Evolutionary conservation across 2,888 invertebrate species (phyloP).

Genomic region (Tachina fera): DNA sequence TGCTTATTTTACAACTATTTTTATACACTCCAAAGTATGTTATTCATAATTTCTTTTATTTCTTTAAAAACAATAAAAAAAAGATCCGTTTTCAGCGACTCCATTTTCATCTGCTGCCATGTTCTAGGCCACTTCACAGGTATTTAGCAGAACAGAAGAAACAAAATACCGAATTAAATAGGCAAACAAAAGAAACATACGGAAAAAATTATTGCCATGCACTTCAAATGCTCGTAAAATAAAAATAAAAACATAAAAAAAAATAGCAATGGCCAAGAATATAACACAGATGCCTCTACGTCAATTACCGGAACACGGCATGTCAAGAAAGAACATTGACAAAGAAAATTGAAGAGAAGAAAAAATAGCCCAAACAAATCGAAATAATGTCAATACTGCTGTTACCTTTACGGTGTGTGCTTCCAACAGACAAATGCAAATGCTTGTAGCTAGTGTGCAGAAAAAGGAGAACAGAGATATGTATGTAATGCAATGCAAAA

Average conservation of each 20-base stretch:
- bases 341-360: slow-evolving; percentile 44
- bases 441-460: background rate
- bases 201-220: slow-evolving; percentile 29
- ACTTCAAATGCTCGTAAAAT: no score
- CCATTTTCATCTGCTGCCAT: slow-evolving; percentile 46
- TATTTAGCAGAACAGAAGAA: slow-evolving; percentile 48
- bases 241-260: slow-evolving; percentile 32
- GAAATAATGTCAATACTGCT: slow-evolving; percentile 60
- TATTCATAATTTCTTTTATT: slow-evolving; percentile 14
- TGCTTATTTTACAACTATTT: no score
- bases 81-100: slow-evolving; percentile 32
- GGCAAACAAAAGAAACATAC: slow-evolving; percentile 11
- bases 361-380: slow-evolving; percentile 59
- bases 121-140: slow-evolving; percentile 66
- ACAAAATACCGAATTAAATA: slow-evolving; percentile 17
- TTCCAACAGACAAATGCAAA: slow-evolving; percentile 24
- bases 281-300: slow-evolving; percentile 62
- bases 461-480: background rate
- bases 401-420: slow-evolving; percentile 10
- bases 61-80: background rate
- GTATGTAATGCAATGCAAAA: background rate
- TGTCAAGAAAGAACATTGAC: slow-evolving; percentile 62
- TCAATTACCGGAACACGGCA: slow-evolving; percentile 72
- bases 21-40: slow-evolving; percentile 2
- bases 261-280: slow-evolving; percentile 15